phyloP scores from a whole-genome alignment of 2,113 vertebrate species.

The Passer domesticus region DNA sequence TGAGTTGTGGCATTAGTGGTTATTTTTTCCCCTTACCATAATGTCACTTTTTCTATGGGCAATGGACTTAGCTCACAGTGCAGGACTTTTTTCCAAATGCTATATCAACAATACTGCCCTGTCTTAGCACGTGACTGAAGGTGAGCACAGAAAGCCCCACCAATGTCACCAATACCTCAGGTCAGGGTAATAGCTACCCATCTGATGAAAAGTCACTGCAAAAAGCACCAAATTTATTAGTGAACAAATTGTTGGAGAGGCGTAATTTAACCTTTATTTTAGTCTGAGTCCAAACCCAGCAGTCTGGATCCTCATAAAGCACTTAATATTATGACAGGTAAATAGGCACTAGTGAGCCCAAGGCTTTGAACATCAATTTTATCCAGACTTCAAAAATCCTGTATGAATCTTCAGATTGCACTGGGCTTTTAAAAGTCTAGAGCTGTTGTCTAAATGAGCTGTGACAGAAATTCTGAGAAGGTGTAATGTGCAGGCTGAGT shows the following conservation, averaged over 20 bases:
- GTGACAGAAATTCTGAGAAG: background rate
- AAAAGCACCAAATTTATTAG: background rate
- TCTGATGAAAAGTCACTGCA: background rate
- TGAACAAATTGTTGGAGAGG: background rate
- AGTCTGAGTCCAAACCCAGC: background rate
- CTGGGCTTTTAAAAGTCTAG: background rate
- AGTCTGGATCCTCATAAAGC: background rate
- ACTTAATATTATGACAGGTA: background rate
- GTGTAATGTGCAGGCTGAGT: background rate
- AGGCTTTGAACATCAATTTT: background rate
- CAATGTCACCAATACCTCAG: background rate
- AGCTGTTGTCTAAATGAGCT: background rate
- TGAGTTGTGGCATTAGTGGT: background rate
- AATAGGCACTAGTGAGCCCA: background rate
- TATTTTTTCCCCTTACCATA: background rate
- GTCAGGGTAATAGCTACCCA: background rate
- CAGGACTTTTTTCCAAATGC: background rate
- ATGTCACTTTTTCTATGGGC: background rate
- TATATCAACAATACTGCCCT: background rate
- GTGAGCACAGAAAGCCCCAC: background rate
- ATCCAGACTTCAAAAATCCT: background rate
- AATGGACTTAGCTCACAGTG: background rate
- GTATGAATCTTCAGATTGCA: background rate
- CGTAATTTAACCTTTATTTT: background rate
- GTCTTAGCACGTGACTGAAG: background rate